phyloP scores from a whole-genome alignment of 35 echinoderm and acorn worm species.

The Amphiura filiformis region DNA sequence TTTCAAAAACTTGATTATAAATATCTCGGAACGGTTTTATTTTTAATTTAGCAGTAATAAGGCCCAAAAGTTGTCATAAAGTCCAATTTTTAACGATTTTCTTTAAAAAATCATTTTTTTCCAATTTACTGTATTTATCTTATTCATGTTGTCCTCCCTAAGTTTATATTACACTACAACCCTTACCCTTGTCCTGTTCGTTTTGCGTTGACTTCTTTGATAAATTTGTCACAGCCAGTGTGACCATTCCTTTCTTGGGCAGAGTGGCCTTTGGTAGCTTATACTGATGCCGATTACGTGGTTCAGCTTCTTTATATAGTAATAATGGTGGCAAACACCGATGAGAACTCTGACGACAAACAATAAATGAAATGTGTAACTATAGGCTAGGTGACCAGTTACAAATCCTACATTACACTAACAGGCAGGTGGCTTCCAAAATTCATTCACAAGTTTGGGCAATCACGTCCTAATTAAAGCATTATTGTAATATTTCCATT shows the following conservation, averaged over 20 bases:
- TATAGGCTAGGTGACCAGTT: neutral
- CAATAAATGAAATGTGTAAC: neutral
- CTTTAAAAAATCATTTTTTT: too few relatives aligned
- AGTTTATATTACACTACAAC: neutral
- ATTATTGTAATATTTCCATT: too few relatives aligned
- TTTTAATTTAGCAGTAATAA: too few relatives aligned
- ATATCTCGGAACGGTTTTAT: too few relatives aligned
- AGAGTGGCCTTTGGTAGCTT: conserved; percentile 28
- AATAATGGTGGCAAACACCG: conserved; percentile 6
- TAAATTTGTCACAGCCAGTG: neutral
- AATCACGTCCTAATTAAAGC: neutral
- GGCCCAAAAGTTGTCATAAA: too few relatives aligned
- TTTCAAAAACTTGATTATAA: too few relatives aligned
- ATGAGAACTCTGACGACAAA: conserved; percentile 22
- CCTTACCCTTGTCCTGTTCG: neutral
- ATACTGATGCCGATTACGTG: conserved; percentile 15
- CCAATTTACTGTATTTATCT: too few relatives aligned
- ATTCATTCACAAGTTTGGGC: neutral
- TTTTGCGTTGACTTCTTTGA: neutral
- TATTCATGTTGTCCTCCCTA: too few relatives aligned
- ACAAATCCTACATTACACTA: neutral
- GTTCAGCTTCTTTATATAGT: neutral
- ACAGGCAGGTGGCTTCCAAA: neutral
- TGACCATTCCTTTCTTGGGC: conserved; percentile 22
- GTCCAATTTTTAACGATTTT: too few relatives aligned